These are phyloP conservation scores for Thereva nobilitata DNA, from an alignment of 2,888 invertebrate genomes.

Conservation along the genomic window DNA sequence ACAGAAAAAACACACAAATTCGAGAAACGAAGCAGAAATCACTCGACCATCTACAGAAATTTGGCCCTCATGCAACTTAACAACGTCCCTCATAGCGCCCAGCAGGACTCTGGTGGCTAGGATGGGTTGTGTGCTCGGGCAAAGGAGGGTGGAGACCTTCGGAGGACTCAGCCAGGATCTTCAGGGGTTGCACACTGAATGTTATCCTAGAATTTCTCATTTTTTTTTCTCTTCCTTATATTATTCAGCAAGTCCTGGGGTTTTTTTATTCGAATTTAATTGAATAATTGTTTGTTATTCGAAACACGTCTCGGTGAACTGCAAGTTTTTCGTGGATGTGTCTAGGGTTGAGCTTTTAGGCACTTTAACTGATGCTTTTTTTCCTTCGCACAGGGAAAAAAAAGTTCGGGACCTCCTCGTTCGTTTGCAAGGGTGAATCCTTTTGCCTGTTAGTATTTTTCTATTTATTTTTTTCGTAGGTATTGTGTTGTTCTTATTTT, in stretches of 20 bases:
- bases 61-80: conserved; percentile 34
- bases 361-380: conserved; percentile 40
- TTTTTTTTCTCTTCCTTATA: conserved; percentile 15
- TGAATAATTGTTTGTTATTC: conserved; percentile 57
- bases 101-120: neutral
- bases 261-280: conserved; percentile 56
- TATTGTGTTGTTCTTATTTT: conserved; percentile 34
- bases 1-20: conserved; percentile 24
- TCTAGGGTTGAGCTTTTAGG: conserved; percentile 37
- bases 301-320: conserved; percentile 50
- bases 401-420: conserved; percentile 13
- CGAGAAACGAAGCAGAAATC: conserved; percentile 39
- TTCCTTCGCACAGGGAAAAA: conserved; percentile 19
- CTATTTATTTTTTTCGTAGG: conserved; percentile 25
- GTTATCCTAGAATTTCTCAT: conserved; percentile 21
- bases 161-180: conserved; percentile 17
- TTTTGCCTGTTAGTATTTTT: conserved; percentile 37
- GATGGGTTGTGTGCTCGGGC: conserved; percentile 21
- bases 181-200: neutral
- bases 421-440: neutral
- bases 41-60: conserved; percentile 38
- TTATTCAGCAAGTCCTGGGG: conserved; percentile 41
- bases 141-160: conserved; percentile 8
- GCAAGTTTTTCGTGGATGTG: conserved; percentile 44
- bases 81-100: conserved; percentile 10